Conservation (phyloP, 2,113 vertebrate species). For the Smithornis capensis region DNA sequence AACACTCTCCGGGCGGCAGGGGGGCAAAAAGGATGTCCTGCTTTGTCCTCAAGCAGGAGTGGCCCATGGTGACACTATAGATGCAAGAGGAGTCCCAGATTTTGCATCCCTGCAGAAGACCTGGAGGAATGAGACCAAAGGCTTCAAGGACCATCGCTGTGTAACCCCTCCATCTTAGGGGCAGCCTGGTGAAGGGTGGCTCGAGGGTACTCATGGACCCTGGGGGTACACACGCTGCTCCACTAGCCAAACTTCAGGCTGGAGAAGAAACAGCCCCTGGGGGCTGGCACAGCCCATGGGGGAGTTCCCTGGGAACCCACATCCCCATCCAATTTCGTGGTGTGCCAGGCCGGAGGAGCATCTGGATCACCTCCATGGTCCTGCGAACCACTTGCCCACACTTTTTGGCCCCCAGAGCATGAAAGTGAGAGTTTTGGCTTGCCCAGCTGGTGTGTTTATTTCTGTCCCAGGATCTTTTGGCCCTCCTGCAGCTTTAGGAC, state of each 20-base stretch:
- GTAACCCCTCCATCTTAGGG: background rate
- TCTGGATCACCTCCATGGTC: background rate
- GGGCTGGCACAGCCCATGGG: background rate
- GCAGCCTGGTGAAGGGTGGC: background rate
- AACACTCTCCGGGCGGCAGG: background rate
- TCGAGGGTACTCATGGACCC: rapidly evolving
- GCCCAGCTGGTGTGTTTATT: background rate
- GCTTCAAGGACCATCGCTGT: background rate
- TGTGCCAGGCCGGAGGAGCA: background rate
- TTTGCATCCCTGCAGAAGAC: background rate
- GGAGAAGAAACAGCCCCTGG: background rate
- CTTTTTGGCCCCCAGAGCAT: rapidly evolving
- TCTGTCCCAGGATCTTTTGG: background rate
- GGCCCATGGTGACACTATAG: background rate
- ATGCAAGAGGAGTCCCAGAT: background rate
- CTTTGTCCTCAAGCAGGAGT: background rate
- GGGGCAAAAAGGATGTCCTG: background rate
- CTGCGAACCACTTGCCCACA: background rate
- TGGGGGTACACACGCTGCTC: rapidly evolving
- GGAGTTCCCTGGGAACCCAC: background rate
- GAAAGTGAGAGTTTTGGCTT: background rate
- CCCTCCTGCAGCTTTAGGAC: background rate
- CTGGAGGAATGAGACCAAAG: background rate
- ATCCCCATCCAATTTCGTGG: rapidly evolving
- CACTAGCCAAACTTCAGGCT: background rate